Base-by-base conservation (phyloP, 2,888 invertebrate genomes). In the Idaea dimidiata region DNA sequence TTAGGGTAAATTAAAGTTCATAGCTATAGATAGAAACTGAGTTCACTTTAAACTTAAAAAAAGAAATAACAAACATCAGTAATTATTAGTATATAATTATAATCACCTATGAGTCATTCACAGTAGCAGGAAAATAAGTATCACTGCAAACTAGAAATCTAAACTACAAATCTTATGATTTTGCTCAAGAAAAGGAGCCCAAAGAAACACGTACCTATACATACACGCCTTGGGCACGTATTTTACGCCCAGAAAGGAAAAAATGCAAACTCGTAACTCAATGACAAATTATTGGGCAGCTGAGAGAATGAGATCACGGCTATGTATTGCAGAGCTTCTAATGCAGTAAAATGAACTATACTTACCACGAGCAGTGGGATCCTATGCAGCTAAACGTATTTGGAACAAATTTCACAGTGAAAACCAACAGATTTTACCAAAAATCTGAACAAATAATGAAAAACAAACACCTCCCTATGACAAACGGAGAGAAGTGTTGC, bases 301-400 rank as follows among this genome's bases (percentile, higher is more conserved):
- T n/a, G 53, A 18, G 53, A 10, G 54, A 62, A 69, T 71, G 69
- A 71, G 64, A 69, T 69, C 71, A 71, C 64, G 61, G 58, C 17
- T 59, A 10, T 43, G 43, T 43, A 43, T 43, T 43, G 14, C 14
- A 10, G 14, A 14, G 3, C 6, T 43, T 43, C 8, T 2, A 43
- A 43, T 3, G 43, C 43, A 43, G 14, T 43, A 43, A 7, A 7
- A 43, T 43, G 43, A 43, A 43, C 43, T 43, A 43, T 8, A 10
- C 43, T 43, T 43, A 43, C 43, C 43, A 43, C 43, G 43, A 43
- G 43, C 8, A 43, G 14, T 43, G 10, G 43, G 14, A 43, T 43
- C 14, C 14, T 43, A 43, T 43, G 43, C 43, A 43, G 14, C 10
- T 43, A 3, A 43, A 10, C 14, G 43, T 43, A 3, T 43, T 10